phyloP scores from a whole-genome alignment of 37 sponge, comb jelly and placozoan genomes.

The Beroe ovata region DNA sequence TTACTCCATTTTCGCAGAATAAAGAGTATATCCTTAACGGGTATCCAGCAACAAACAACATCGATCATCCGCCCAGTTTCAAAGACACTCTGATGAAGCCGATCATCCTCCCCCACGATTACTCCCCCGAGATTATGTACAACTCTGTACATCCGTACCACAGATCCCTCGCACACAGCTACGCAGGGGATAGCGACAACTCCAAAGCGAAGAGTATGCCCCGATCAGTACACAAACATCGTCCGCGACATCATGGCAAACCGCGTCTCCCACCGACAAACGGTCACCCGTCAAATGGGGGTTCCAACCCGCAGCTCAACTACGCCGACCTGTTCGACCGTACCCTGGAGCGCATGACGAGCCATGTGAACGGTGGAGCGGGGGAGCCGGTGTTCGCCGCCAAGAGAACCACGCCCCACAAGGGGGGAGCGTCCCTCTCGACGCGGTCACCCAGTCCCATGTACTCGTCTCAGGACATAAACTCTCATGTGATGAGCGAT shows the following conservation, averaged over 20 bases:
- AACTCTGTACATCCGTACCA: constrained; percentile 15
- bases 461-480: constrained; percentile 31
- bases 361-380: neutral
- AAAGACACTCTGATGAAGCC: constrained; percentile 37
- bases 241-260: neutral
- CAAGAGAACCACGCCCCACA: neutral
- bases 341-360: constrained; percentile 46
- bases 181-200: constrained; percentile 48
- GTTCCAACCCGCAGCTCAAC: neutral
- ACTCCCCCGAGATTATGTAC: neutral
- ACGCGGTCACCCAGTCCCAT: constrained; percentile 53
- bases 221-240: constrained; percentile 32
- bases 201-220: constrained; percentile 34
- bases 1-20: too few relatives aligned
- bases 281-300: neutral
- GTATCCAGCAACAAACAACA: neutral
- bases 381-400: neutral
- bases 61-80: constrained; percentile 19
- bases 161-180: constrained; percentile 9
- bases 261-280: neutral
- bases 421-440: constrained; percentile 44
- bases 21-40: constrained; percentile 12
- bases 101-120: neutral
- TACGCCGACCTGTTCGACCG: constrained; percentile 65
- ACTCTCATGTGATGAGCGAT: constrained; percentile 6